A percentile compares a stretch with the other conserved stretches of the same genome.
Conservation (phyloP, 2,113 vertebrate genomes). For the Ptyas mucosa region DNA sequence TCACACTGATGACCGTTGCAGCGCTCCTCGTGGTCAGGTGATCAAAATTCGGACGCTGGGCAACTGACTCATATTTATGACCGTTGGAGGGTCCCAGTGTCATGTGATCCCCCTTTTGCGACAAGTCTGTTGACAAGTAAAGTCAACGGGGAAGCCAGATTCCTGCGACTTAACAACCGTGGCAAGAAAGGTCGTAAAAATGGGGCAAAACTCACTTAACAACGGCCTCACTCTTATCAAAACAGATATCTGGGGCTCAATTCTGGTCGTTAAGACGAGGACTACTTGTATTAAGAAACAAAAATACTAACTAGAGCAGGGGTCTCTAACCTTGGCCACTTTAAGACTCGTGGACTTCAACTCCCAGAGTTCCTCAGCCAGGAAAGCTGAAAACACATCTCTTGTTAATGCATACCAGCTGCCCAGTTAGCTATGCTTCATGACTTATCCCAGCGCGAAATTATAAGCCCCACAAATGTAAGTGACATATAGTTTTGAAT, state of each 20-base stretch:
- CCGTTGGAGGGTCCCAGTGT: too few species aligned
- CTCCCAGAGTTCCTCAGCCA: too few species aligned
- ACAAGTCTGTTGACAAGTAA: not conserved
- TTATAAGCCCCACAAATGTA: not conserved
- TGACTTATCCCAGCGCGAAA: not conserved
- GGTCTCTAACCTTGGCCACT: too few species aligned
- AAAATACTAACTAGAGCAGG: not conserved
- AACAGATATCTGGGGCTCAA: not conserved
- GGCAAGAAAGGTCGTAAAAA: not conserved
- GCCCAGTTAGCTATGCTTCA: not conserved
- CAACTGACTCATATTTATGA: not conserved
- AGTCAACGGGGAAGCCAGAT: not conserved
- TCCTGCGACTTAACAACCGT: not conserved
- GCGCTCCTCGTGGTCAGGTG: not conserved
- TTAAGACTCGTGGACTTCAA: too few species aligned
- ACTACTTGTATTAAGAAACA: not conserved
- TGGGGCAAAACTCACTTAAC: not conserved
- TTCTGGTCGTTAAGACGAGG: not conserved
- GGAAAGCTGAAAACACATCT: too few species aligned
- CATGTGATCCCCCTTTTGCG: too few species aligned
- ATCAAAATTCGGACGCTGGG: not conserved
- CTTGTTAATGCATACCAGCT: not conserved
- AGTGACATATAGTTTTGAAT: not conserved
- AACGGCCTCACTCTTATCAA: not conserved
- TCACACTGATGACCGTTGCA: not conserved